These are phyloP conservation scores for Sinopyrophorus schimmeli DNA, from an alignment of 2,888 invertebrate species.

Conservation along the genomic window DNA sequence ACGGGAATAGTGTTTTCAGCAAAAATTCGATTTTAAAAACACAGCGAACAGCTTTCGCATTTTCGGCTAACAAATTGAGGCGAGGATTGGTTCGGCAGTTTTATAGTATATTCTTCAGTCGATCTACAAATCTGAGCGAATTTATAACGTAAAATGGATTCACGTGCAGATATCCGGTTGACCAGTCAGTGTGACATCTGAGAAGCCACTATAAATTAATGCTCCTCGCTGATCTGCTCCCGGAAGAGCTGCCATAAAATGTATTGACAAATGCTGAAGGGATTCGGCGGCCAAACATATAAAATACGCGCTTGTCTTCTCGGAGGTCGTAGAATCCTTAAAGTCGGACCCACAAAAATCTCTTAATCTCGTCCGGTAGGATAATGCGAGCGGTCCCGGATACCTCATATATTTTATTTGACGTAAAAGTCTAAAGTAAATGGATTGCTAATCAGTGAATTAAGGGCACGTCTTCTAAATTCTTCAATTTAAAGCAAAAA, in stretches of 20 bases:
- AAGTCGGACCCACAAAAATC: conserved; percentile 4
- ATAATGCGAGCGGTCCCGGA: too few relatives aligned
- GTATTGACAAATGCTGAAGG: conserved; percentile 43
- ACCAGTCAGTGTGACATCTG: conserved; percentile 29
- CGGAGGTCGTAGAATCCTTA: conserved; percentile 3
- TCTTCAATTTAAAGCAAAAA: too few relatives aligned
- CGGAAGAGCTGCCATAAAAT: conserved; percentile 41
- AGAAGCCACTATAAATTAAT: conserved; percentile 32
- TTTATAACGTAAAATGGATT: conserved; percentile 30
- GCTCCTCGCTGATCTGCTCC: conserved; percentile 35
- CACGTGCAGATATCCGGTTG: conserved; percentile 32
- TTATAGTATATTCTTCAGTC: conserved; percentile 24
- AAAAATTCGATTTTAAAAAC: too few relatives aligned
- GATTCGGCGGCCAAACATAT: conserved; percentile 36
- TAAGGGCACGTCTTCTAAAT: too few relatives aligned
- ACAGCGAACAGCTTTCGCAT: too few relatives aligned
- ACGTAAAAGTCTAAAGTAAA: too few relatives aligned
- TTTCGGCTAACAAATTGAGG: conserved; percentile 9
- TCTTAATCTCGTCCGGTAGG: conserved; percentile 14
- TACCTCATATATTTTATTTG: too few relatives aligned
- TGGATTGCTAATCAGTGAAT: too few relatives aligned
- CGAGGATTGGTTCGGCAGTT: conserved; percentile 20
- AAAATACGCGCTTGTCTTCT: conserved; percentile 34
- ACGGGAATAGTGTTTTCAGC: too few relatives aligned
- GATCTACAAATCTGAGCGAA: conserved; percentile 24